phyloP scores from a whole-genome alignment of 2,113 vertebrate genomes.

The Coturnix japonica region DNA sequence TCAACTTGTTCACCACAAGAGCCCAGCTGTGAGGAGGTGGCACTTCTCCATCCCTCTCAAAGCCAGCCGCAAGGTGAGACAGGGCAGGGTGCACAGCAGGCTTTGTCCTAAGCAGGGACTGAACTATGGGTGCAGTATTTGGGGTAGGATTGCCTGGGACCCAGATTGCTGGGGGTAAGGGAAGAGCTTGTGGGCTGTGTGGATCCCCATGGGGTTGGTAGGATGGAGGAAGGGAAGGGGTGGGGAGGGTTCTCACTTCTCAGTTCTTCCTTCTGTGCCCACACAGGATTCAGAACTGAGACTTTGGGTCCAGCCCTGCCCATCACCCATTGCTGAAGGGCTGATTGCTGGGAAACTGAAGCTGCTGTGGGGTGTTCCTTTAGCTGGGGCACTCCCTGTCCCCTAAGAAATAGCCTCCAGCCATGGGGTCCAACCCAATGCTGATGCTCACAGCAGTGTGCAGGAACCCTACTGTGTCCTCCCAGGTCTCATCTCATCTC shows the following conservation, averaged over 20 bases:
- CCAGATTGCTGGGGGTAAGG: not conserved
- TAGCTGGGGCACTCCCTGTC: not conserved
- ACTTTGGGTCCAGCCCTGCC: not conserved
- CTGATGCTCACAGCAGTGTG: fast-evolving
- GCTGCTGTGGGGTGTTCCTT: not conserved
- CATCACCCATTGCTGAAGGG: not conserved
- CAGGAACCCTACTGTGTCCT: fast-evolving
- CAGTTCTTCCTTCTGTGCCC: too few species aligned
- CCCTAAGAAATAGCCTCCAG: not conserved
- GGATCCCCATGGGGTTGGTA: not conserved
- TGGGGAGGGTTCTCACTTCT: not conserved
- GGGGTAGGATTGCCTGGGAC: not conserved
- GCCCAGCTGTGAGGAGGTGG: conserved; percentile 29
- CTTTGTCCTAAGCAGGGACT: not conserved
- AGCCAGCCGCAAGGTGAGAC: conserved; percentile 79
- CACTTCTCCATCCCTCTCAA: conserved; percentile 65
- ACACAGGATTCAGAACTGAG: too few species aligned
- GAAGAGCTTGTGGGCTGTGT: not conserved
- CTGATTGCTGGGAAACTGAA: not conserved
- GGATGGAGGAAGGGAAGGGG: not conserved
- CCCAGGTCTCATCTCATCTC: conserved; percentile 72
- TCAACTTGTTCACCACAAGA: conserved; percentile 73
- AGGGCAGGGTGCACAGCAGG: too few species aligned
- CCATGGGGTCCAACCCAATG: fast-evolving
- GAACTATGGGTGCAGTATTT: not conserved